Evolutionary conservation across 2,888 invertebrate genomes (phyloP).

Genomic region (Celastrina argiolus): DNA sequence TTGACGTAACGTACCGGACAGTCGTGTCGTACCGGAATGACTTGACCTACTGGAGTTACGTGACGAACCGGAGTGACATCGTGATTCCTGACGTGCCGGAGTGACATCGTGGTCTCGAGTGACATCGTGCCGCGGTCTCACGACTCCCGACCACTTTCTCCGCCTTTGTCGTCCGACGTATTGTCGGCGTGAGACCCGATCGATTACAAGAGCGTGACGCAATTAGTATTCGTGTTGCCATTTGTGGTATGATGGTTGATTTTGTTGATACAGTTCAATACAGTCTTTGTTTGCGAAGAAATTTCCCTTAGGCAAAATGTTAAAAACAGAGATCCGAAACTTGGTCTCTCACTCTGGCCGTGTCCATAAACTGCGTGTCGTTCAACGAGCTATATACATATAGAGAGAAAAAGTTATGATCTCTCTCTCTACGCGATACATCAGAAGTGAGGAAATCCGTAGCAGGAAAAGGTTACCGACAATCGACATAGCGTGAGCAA

Average conservation of each 20-base stretch:
- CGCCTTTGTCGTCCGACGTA: neutral
- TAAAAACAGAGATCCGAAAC: too few species aligned
- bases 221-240: neutral
- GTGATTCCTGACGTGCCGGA: neutral
- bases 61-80: neutral
- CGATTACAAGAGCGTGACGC: neutral
- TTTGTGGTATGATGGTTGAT: neutral
- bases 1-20: too few species aligned
- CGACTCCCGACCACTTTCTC: neutral
- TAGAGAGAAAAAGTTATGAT: too few species aligned
- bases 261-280: neutral
- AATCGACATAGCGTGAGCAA: too few species aligned
- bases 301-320: too few species aligned
- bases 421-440: too few species aligned
- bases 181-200: neutral
- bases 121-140: neutral
- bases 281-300: too few species aligned
- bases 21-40: neutral
- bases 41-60: neutral
- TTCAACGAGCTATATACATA: too few species aligned
- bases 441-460: too few species aligned
- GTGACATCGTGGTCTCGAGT: neutral
- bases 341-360: too few species aligned
- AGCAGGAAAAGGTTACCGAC: too few species aligned
- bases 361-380: too few species aligned